These are phyloP conservation scores for Onychostoma macrolepis DNA, from an alignment of 2,113 vertebrate species.

Conservation along the genomic window DNA sequence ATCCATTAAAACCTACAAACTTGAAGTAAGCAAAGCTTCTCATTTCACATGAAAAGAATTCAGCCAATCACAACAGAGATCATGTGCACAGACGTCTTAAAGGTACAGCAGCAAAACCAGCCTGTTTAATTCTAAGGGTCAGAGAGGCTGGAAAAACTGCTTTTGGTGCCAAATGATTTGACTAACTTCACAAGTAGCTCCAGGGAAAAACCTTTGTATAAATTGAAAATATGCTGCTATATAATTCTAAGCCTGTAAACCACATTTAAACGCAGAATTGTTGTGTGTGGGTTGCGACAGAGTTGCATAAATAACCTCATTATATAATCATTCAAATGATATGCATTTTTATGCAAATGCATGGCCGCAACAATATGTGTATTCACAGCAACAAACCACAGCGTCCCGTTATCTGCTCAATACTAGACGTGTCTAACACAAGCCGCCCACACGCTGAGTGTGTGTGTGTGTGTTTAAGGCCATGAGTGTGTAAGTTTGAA, in stretches of 20 bases:
- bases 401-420: neutral
- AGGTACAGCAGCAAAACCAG: neutral
- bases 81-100: neutral
- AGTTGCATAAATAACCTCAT: neutral
- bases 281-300: slow-evolving; percentile 16
- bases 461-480: neutral
- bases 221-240: neutral
- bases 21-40: neutral
- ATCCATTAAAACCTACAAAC: neutral
- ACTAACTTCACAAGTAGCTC: neutral
- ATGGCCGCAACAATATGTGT: neutral
- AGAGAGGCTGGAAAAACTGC: neutral
- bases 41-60: neutral
- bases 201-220: neutral
- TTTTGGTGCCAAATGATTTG: neutral
- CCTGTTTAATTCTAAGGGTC: neutral
- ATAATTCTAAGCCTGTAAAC: neutral
- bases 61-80: neutral
- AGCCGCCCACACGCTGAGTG: neutral
- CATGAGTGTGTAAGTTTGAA: slow-evolving; percentile 28
- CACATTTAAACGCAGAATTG: neutral
- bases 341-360: slow-evolving; percentile 27
- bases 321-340: slow-evolving; percentile 29
- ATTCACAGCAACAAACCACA: neutral
- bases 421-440: neutral